Percentiles rank a stretch among this genome's conserved stretches.
Evolutionary conservation across 2,113 vertebrate genomes (phyloP).

Genomic region (Tupaia tana): DNA sequence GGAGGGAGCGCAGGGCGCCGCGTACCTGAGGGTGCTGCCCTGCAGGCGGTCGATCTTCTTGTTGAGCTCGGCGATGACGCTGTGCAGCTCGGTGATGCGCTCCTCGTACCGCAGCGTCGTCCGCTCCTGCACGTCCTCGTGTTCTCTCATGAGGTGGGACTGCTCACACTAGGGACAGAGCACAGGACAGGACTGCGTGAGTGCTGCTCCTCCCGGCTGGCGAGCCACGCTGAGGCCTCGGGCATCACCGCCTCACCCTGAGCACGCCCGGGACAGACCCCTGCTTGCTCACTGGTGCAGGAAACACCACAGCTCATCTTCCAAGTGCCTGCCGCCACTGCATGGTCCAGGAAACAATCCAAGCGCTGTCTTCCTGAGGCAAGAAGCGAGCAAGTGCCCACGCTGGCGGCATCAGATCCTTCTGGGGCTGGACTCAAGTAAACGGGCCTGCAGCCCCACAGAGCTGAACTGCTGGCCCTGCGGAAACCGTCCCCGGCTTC

Average conservation of each 20-base stretch:
- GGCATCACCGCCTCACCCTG: not conserved
- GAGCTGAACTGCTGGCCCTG: not conserved
- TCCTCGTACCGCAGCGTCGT: slow-evolving; percentile 91
- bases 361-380: not conserved
- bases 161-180: slow-evolving; percentile 88
- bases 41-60: slow-evolving; percentile 93
- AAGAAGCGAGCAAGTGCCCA: not conserved
- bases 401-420: not conserved
- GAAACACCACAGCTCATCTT: not conserved
- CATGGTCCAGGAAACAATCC: not conserved
- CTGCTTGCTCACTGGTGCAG: fast-evolving
- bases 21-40: slow-evolving; percentile 91
- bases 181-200: slow-evolving; percentile 27
- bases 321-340: fast-evolving
- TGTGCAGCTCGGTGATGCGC: slow-evolving; percentile 92
- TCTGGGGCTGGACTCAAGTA: not conserved
- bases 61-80: slow-evolving; percentile 93
- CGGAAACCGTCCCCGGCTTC: not conserved
- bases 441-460: not conserved
- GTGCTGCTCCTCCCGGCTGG: not conserved
- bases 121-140: slow-evolving; percentile 92
- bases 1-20: fast-evolving
- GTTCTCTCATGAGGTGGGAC: slow-evolving; percentile 92
- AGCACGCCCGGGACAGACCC: not conserved
- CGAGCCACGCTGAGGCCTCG: no score